Evolutionary conservation across 2,797 vertebrate genomes (phyloP), one percentile per base, ranked within the genome.

Genomic region (Rhabdomys pumilio): DNA sequence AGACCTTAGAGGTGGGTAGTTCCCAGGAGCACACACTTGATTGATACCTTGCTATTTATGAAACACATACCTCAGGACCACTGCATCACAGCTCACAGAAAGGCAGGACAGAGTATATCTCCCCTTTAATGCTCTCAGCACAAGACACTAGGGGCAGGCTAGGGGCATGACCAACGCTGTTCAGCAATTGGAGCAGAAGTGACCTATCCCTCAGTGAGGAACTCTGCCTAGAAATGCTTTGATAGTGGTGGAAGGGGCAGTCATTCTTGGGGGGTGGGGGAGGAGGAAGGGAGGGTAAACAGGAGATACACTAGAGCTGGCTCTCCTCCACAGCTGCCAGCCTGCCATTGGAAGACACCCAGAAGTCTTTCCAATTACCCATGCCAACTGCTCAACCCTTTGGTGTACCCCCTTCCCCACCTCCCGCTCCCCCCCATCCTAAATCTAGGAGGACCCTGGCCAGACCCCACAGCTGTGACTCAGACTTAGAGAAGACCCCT

Each of bases 381-480:
- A 89, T 95, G 97, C 97, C 97, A 98, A 95, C 69, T 17, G 12
- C 89, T 90, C 88, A 86, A 92, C 53, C 41, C 91, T 90, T 93
- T 34, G 14, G 47, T 29, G n/a, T 73, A 77, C 41, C 53, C 26
- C 34, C 59, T 41, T 41, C 38, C 72, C 73, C 22, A 2, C 76
- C 55, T 44, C 26, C 38, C 63, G 63, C n/a, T 20, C 84, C 63
- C 55, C 41, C 24, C 26, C 73, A 20, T 65, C 38, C 31, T 86
- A 76, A 26, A 67, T 93, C 93, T 75, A 95, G 76, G 89, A 97
- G 92, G 91, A 87, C 90, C 80, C 86, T 41, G 91, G 95, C 93
- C 95, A 96, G 93, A 89, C 79, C 96, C 41, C 80, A 69, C 96
- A 97, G 96, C 93, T 96, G 96, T 95, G 94, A 96, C 88, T 93